Percentiles rank a stretch among this genome's conserved stretches.
These are phyloP conservation scores for Molossus molossus DNA, from an alignment of 2,797 vertebrate species.

Conservation along the genomic window DNA sequence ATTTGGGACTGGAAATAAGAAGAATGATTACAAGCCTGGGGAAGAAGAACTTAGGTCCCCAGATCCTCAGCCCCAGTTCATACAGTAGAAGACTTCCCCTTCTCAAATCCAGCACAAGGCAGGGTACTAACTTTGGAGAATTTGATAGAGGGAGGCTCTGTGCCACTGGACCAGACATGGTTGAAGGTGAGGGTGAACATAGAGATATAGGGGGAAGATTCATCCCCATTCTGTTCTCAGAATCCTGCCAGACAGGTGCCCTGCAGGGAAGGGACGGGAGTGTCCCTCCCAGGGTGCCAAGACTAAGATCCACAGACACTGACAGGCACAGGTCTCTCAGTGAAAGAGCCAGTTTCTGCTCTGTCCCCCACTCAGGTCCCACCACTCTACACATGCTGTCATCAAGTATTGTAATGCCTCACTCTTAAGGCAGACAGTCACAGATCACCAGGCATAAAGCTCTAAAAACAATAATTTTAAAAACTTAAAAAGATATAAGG, in stretches of 20 bases:
- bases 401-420: background rate
- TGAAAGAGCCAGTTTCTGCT: background rate
- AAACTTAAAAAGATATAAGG: background rate
- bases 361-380: background rate
- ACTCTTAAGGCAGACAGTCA: background rate
- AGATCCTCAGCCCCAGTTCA: background rate
- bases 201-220: background rate
- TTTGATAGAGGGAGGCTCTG: background rate
- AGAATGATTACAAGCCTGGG: background rate
- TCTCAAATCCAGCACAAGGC: background rate
- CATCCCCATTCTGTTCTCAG: background rate
- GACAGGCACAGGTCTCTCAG: background rate
- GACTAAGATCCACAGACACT: background rate
- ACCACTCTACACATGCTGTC: no score
- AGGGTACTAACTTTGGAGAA: background rate
- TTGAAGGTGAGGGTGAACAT: background rate
- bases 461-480: slow-evolving; percentile 20
- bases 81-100: background rate
- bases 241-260: background rate
- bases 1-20: background rate
- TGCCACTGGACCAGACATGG: background rate
- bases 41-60: background rate
- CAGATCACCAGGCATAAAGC: background rate
- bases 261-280: background rate
- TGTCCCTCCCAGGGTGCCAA: background rate